Evolutionary conservation across 2,113 vertebrate genomes (phyloP), one percentile per base, ranked within the genome.

Genomic region (Montifringilla adamsi): DNA sequence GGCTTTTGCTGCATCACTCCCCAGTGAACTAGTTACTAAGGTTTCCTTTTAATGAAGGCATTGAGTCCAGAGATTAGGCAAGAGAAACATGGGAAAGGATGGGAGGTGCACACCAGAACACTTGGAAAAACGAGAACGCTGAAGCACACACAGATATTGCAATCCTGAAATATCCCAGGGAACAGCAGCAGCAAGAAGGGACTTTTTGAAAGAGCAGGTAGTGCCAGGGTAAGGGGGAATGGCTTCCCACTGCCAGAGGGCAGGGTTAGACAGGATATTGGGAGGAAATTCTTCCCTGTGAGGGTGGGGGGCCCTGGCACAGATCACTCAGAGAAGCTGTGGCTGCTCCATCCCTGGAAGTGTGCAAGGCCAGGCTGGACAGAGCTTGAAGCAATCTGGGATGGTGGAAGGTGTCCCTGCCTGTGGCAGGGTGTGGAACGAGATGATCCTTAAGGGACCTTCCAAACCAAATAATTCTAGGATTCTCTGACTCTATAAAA

Each of bases 31-130:
- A 62, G 37, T 14, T 23, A 2, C 28, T 56, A 66, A 24, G 11
- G 19, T 17, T 49, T 62, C 43, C 43, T 66, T 49, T 26, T 22
- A 66, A 72, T 0, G 15, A 55, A 86, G 62, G 5, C 62, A 28
- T 49, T 52, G 58, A 41, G 39, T 1, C 2, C 6, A 13, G 39
- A 27, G 46, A 47, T 23, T 2, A 53, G 39, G 35, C 13, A 9
- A 59, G 70, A 33, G 2, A 5, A 33, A 50, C 28, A 5, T 0
- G 2, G 69, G 33, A 13, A 31, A 30, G 62, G 73, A 24, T 1
- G 10, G 22, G 28, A 58, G 13, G 26, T 8, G 28, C n/a, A 33
- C 37, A 7, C 53, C 1, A 41, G 33, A 66, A 13, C 47, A 9
- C 77, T 19, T 7, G 47, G 55, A 62, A 53, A 53, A 78, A 87